phyloP scores from a whole-genome alignment of 2,113 vertebrate genomes.

The Australoheros scitulus region DNA sequence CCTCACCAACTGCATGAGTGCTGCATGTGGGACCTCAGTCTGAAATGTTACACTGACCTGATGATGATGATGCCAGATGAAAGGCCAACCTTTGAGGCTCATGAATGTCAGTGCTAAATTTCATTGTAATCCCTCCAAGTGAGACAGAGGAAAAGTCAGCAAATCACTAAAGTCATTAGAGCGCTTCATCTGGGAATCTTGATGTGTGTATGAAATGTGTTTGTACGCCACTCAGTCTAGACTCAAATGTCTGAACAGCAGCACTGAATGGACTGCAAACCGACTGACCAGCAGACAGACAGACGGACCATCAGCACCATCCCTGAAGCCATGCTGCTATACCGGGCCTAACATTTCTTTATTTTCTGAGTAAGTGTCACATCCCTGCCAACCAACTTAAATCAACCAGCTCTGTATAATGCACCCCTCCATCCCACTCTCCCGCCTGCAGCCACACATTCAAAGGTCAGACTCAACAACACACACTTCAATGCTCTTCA shows the following conservation, averaged over 20 bases:
- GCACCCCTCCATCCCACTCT: background rate
- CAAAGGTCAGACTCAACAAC: constrained; percentile 59
- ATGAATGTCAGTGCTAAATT: background rate
- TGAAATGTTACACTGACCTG: constrained; percentile 7
- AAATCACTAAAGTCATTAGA: background rate
- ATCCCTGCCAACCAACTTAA: constrained; percentile 18
- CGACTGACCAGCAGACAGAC: background rate
- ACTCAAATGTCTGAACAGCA: background rate
- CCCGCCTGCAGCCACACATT: constrained; percentile 30
- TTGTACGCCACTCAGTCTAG: background rate
- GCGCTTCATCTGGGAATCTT: background rate
- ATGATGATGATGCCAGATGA: background rate
- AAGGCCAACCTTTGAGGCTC: background rate
- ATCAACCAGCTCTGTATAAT: background rate
- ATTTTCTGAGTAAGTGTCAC: constrained; percentile 12
- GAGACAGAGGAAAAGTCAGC: background rate
- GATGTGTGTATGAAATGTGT: background rate
- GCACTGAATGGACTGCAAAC: background rate
- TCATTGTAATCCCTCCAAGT: constrained; percentile 2
- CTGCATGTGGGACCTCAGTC: background rate
- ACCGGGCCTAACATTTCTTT: constrained; percentile 2
- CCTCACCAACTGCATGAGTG: background rate
- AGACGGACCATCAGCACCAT: background rate
- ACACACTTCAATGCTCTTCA: constrained; percentile 27
- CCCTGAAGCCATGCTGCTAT: background rate